Conservation (phyloP, 1,140 invertebrate genomes). For the Antheraea pernyi region DNA sequence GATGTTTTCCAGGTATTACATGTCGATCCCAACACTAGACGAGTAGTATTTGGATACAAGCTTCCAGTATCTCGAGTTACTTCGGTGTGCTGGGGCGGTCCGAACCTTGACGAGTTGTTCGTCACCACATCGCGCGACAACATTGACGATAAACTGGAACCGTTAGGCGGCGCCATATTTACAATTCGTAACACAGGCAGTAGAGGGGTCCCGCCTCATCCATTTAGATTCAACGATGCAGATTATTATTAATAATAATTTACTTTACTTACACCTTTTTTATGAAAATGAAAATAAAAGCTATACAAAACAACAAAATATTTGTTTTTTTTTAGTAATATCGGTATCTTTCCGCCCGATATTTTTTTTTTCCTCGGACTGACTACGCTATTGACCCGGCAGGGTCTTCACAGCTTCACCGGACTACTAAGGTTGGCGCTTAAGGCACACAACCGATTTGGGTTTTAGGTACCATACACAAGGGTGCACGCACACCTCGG, state of each 20-base stretch:
- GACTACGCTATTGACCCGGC: no score
- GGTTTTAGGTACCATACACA: no score
- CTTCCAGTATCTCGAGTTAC: constrained; percentile 50
- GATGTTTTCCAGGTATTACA: constrained; percentile 44
- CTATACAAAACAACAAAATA: background rate
- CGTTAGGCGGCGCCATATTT: constrained; percentile 52
- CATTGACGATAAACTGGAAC: constrained; percentile 21
- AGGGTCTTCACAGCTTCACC: no score
- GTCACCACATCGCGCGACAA: constrained; percentile 52
- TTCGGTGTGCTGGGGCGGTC: constrained; percentile 60
- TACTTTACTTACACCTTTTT: background rate
- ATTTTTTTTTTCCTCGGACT: no score
- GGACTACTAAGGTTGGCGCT: no score
- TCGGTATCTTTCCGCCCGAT: no score
- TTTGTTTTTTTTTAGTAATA: no score
- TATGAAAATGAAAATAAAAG: background rate
- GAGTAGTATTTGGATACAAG: constrained; percentile 52
- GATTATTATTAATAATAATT: constrained; percentile 39
- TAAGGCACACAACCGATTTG: no score
- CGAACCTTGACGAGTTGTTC: constrained; percentile 54
- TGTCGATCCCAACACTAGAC: constrained; percentile 46
- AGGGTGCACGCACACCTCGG: no score
- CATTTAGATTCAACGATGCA: constrained; percentile 49
- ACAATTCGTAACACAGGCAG: constrained; percentile 53
- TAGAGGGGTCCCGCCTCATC: constrained; percentile 32